Evolutionary conservation across 2,113 vertebrate species (phyloP), one percentile per base, ranked within the genome.

Genomic region (Phaethon lepturus): DNA sequence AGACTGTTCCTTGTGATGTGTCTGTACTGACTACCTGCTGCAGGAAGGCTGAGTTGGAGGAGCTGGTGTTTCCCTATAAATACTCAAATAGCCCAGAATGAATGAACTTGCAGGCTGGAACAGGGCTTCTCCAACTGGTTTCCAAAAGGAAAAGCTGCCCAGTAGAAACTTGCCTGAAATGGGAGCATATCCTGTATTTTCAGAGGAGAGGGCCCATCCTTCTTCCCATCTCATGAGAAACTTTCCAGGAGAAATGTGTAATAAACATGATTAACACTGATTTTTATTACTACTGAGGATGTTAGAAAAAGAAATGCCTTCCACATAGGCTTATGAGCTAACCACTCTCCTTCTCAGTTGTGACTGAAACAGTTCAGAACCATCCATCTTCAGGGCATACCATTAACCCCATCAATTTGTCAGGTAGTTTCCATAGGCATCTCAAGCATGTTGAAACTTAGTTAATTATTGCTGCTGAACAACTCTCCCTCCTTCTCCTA

Each of bases 391-490:
- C 58, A 80, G 63, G 88, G 45, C 63, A 79, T 10, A 76, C 11
- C 77, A 68, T 17, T 95, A 82, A 76, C 3, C 31, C 22, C 62
- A 92, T 69, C 62, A 79, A 29, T 62, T 79, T 94, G 35, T 86
- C 93, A 88, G 29, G 49, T n/a, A 47, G 62, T 82, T 96, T 95
- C 81, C 60, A 88, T 29, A 73, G 71, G 87, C 90, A 83, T 45
- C 38, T 93, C 25, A 72, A 75, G 45, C 29, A 68, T 31, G 58
- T 66, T 68, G 74, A 82, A 93, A 82, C 85, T 66, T 67, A 20
- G 72, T 95, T 95, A 94, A 94, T 91, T 91, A 92, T 50, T 90
- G 56, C 11, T 94, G 62, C 53, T 66, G 71, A 95, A 58, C 17
- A 87, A 44, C 69, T 56, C 31, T 85, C 58, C 35, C 88, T 53